phyloP scores from a whole-genome alignment of 37 sponge, comb jelly and placozoan genomes.

The Cladorhizidae sp. region DNA sequence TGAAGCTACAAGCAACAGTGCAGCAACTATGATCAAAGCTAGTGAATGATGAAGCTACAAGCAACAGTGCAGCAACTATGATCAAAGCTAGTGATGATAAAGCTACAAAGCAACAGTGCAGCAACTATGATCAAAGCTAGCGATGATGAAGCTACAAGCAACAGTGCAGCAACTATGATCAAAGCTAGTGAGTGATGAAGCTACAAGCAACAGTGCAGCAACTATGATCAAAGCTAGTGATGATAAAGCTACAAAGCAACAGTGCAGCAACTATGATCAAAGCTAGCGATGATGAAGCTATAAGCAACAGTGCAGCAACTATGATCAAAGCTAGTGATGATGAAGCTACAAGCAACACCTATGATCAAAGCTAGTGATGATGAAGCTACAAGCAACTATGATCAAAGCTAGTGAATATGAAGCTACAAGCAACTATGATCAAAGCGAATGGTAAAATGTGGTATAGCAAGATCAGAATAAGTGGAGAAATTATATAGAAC shows the following conservation, averaged over 20 bases:
- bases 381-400: slow-evolving; percentile 13
- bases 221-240: slow-evolving; percentile 42
- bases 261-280: slow-evolving; percentile 15
- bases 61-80: too few species aligned
- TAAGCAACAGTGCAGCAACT: slow-evolving; percentile 8
- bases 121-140: slow-evolving; percentile 30
- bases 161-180: background rate
- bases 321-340: too few species aligned
- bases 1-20: too few species aligned
- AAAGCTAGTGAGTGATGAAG: slow-evolving; percentile 57
- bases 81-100: slow-evolving; percentile 47
- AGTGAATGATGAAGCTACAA: too few species aligned
- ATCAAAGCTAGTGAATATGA: too few species aligned
- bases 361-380: too few species aligned
- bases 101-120: too few species aligned
- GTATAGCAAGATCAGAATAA: slow-evolving; percentile 63
- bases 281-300: slow-evolving; percentile 26
- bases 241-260: too few species aligned
- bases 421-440: background rate
- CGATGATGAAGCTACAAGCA: too few species aligned
- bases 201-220: too few species aligned
- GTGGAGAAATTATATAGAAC: slow-evolving; percentile 84
- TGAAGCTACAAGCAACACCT: slow-evolving; percentile 13
- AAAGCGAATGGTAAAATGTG: slow-evolving; percentile 49
- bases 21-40: slow-evolving; percentile 25